Evolutionary conservation across 2,113 vertebrate genomes (phyloP).

Genomic region (Thryonomys swinderianus): DNA sequence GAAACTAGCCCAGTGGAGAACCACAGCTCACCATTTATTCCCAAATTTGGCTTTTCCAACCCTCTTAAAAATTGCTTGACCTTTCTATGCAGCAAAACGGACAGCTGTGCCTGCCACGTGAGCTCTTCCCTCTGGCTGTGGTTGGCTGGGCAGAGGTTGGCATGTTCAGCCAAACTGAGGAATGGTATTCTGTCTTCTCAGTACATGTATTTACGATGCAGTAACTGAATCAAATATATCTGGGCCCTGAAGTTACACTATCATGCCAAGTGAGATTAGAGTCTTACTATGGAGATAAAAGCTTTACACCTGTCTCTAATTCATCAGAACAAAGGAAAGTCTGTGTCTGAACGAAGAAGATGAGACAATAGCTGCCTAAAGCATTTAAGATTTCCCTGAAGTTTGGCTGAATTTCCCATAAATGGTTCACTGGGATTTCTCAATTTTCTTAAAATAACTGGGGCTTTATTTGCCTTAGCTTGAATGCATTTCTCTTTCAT

Average conservation of each 20-base stretch:
- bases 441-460: conserved; percentile 13
- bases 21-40: background rate
- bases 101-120: background rate
- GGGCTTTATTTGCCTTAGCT: background rate
- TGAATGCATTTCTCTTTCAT: background rate
- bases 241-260: background rate
- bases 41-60: background rate
- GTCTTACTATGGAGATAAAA: background rate
- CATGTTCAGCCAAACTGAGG: too few relatives aligned
- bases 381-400: background rate
- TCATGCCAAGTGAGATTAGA: background rate
- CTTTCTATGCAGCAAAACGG: background rate
- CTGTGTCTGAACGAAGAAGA: background rate
- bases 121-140: background rate
- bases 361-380: background rate
- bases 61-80: background rate
- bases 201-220: conserved; percentile 3
- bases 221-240: background rate
- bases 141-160: background rate
- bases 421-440: background rate
- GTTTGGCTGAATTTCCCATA: background rate
- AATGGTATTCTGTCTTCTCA: background rate
- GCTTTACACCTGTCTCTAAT: background rate
- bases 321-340: background rate
- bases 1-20: background rate